Evolutionary conservation across 1,140 invertebrate species (phyloP).

Genomic region (Pectinophora gossypiella): DNA sequence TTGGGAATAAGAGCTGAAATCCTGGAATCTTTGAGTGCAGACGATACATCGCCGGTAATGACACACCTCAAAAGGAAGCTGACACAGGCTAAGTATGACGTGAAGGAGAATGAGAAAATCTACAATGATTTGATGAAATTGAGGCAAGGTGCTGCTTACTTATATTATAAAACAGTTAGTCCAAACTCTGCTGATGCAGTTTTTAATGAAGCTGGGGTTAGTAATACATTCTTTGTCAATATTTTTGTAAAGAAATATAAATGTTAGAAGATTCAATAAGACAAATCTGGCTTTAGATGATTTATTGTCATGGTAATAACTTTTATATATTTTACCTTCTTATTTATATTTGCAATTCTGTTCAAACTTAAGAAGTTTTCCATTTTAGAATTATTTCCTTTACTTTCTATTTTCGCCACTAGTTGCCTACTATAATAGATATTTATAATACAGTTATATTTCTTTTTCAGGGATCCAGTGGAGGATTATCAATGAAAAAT

Average conservation of each 20-base stretch:
- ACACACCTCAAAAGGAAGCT: conserved; percentile 38
- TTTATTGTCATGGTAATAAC: too few relatives aligned
- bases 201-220: not conserved
- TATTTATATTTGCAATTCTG: too few relatives aligned
- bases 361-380: too few relatives aligned
- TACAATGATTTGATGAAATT: conserved; percentile 35
- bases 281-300: too few relatives aligned
- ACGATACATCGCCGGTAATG: conserved; percentile 31
- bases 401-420: too few relatives aligned
- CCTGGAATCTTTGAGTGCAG: conserved; percentile 3
- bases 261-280: too few relatives aligned
- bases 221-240: too few relatives aligned
- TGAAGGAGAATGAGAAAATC: conserved; percentile 40
- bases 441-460: too few relatives aligned
- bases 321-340: too few relatives aligned
- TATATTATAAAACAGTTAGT: conserved; percentile 28
- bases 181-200: conserved; percentile 22
- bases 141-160: conserved; percentile 37
- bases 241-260: too few relatives aligned
- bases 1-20: conserved; percentile 15
- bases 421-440: too few relatives aligned
- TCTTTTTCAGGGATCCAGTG: not conserved
- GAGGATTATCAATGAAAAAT: conserved; percentile 17
- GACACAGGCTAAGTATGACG: conserved; percentile 40
- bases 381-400: too few relatives aligned